Evolutionary conservation across 2,113 vertebrate species (phyloP), one percentile per base, ranked within the genome.

Genomic region (Hemiprocne comata): DNA sequence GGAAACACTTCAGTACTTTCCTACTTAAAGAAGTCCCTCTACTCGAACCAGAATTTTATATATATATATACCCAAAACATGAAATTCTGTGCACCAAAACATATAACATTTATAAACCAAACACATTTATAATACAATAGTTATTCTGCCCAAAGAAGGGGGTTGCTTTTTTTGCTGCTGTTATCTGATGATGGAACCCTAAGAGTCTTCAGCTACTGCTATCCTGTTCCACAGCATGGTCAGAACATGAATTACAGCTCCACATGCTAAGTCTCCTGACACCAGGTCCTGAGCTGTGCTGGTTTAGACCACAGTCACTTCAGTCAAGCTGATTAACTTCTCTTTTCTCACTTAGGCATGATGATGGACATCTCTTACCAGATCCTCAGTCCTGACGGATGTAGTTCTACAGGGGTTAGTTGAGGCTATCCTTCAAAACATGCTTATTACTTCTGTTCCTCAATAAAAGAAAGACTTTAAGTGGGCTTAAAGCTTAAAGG

Each of bases 401-500:
- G 51, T 61, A 74, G 42, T 71, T 86, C 57, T 60, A 34, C 9
- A 34, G 20, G 44, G 25, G 29, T 81, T 75, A 42, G 10, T 18
- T 82, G 42, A 94, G 50, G 54, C 8, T 78, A 11, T 57, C 40
- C 36, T 73, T 90, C 40, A 62, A 87, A 92, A 84, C 17, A 36
- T 55, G 50, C 26, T 87, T 15, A 38, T 78, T 92, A 67, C 31
- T 75, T 90, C 69, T 53, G 58, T 46, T 15, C 8, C 23, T 80
- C 48, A 65, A 48, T 67, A 80, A 81, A 93, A 89, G 3, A 23
- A 88, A 76, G 77, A 44, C 18, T 91, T 69, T 61, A 78, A 64
- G n/a, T 58, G 38, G 79, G 60, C 55, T 86, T 88, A 83, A 85
- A 94, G 60, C 55, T 86, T 88, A 83, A 85, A 94, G 66, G 51